Conservation (phyloP, 2,797 vertebrate species). For the Remorina albescens region DNA sequence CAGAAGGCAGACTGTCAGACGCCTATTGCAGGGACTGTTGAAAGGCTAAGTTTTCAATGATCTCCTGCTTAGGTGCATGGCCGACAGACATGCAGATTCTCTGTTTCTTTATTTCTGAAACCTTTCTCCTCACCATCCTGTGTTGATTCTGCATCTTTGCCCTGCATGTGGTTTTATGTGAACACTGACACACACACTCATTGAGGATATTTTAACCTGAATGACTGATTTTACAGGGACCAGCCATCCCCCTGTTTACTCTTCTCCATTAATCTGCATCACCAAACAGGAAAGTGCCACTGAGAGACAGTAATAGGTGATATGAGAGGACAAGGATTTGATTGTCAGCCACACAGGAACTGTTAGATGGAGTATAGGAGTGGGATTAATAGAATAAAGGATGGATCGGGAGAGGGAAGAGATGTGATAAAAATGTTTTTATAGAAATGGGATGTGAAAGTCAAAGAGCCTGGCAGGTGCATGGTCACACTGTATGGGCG, state of each 20-base stretch:
- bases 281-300: constrained; percentile 35
- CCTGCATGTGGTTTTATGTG: constrained; percentile 1
- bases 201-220: constrained; percentile 29
- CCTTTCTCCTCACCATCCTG: not conserved
- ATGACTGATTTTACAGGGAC: constrained; percentile 24
- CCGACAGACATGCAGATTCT: constrained; percentile 1
- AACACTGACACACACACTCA: not conserved
- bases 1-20: constrained; percentile 63
- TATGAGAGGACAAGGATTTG: constrained; percentile 33
- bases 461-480: constrained; percentile 27
- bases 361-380: constrained; percentile 34
- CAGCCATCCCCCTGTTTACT: constrained; percentile 34
- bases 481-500: constrained; percentile 37
- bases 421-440: constrained; percentile 46
- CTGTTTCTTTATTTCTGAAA: constrained; percentile 2
- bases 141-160: constrained; percentile 26
- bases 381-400: constrained; percentile 31
- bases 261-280: constrained; percentile 52
- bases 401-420: constrained; percentile 6
- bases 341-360: constrained; percentile 26
- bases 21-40: constrained; percentile 33
- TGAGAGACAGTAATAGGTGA: constrained; percentile 40
- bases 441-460: constrained; percentile 29
- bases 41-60: constrained; percentile 8
- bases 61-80: constrained; percentile 10